Evolutionary conservation across 2,113 vertebrate species (phyloP).

Genomic region (Sterrhoptilus dennistouni): DNA sequence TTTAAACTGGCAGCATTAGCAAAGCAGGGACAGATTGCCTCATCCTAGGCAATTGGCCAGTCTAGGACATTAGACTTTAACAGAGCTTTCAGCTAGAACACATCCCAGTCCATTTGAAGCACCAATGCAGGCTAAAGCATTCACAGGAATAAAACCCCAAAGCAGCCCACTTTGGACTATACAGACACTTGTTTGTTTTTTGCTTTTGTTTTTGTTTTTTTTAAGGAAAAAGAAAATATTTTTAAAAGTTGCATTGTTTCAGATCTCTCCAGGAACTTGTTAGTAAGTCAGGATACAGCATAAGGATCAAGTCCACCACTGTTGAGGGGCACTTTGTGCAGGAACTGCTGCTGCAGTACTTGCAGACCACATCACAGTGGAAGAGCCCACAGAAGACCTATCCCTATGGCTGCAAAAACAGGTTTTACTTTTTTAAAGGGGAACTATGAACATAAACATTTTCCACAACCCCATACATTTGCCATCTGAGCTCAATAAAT

Average conservation of each 20-base stretch:
- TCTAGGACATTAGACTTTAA: background rate
- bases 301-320: background rate
- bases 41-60: background rate
- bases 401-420: background rate
- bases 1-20: background rate
- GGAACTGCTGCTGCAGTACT: background rate
- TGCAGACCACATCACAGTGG: background rate
- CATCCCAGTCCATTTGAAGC: background rate
- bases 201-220: no score
- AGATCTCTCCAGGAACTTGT: background rate
- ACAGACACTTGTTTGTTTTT: background rate
- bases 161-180: background rate
- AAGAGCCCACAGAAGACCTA: background rate
- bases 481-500: background rate
- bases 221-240: rapidly evolving
- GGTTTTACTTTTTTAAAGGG: background rate
- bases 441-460: background rate
- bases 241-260: background rate
- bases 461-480: background rate
- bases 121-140: background rate
- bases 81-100: background rate
- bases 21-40: background rate
- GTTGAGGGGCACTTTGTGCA: background rate
- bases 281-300: background rate
- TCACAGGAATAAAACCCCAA: background rate